These are phyloP conservation scores for Centrocercus urophasianus DNA, from an alignment of 2,113 vertebrate species.

Conservation along the genomic window DNA sequence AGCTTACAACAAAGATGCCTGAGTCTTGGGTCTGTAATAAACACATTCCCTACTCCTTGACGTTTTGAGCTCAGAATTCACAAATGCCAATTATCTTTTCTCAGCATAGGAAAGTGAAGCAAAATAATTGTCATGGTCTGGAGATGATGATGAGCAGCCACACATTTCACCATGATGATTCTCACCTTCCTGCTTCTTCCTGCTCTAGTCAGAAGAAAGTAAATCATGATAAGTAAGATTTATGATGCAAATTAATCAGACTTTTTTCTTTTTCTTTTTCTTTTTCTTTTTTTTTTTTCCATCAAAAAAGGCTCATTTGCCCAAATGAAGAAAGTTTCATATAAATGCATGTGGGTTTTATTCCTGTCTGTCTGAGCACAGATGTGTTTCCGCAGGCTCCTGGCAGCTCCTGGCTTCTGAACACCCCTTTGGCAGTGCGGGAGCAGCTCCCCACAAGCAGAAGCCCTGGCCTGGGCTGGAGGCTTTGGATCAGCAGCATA, in stretches of 20 bases:
- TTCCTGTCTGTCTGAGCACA: not conserved
- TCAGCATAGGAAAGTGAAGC: not conserved
- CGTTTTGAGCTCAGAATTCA: not conserved
- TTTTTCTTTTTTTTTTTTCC: too few species aligned
- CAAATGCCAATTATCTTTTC: not conserved
- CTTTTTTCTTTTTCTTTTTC: too few species aligned
- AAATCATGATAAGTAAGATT: not conserved
- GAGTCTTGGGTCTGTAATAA: not conserved
- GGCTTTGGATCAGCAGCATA: not conserved
- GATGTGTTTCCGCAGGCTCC: not conserved
- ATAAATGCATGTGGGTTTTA: not conserved
- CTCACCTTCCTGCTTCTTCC: not conserved
- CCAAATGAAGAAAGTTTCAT: not conserved
- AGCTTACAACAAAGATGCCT: not conserved
- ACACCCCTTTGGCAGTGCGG: fast-evolving
- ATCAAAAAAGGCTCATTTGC: not conserved
- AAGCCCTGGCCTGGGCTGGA: not conserved
- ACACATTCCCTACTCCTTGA: not conserved
- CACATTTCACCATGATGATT: not conserved
- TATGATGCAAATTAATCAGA: not conserved
- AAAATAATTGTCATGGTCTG: not conserved
- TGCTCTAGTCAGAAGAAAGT: not conserved
- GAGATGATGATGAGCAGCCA: not conserved
- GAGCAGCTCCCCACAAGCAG: not conserved
- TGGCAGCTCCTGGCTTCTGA: not conserved